phyloP scores from a whole-genome alignment of 1,140 invertebrate species.

The Sarcophaga peregrina region DNA sequence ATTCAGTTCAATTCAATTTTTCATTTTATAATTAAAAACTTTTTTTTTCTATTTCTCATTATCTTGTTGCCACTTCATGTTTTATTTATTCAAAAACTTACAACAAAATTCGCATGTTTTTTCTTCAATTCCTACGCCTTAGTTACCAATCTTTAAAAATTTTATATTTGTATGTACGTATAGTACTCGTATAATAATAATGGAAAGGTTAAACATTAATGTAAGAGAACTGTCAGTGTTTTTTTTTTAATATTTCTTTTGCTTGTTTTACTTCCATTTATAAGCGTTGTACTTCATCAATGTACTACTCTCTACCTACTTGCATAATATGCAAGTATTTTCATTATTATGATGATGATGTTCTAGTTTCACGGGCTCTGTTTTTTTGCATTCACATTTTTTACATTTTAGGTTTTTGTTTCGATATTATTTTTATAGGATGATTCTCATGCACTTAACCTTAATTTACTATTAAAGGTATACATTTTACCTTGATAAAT shows the following conservation, averaged over 20 bases:
- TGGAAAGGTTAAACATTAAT: conserved; percentile 11
- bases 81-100: background rate
- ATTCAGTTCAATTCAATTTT: background rate
- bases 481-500: conserved; percentile 30
- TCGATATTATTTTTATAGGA: background rate
- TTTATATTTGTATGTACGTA: background rate
- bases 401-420: conserved; percentile 10
- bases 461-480: conserved; percentile 35
- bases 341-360: background rate
- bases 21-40: background rate
- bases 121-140: background rate
- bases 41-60: background rate
- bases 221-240: background rate
- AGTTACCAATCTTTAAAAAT: no score
- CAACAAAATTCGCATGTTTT: background rate
- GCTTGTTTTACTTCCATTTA: background rate
- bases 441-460: conserved; percentile 35
- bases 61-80: conserved; percentile 1
- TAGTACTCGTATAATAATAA: background rate
- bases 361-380: conserved; percentile 1
- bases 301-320: conserved; percentile 27
- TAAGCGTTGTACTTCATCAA: conserved; percentile 4
- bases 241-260: background rate
- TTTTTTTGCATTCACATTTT: background rate
- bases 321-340: conserved; percentile 15